Evolutionary conservation across 2,888 invertebrate species (phyloP).

Genomic region (Drosophila infuscata): DNA sequence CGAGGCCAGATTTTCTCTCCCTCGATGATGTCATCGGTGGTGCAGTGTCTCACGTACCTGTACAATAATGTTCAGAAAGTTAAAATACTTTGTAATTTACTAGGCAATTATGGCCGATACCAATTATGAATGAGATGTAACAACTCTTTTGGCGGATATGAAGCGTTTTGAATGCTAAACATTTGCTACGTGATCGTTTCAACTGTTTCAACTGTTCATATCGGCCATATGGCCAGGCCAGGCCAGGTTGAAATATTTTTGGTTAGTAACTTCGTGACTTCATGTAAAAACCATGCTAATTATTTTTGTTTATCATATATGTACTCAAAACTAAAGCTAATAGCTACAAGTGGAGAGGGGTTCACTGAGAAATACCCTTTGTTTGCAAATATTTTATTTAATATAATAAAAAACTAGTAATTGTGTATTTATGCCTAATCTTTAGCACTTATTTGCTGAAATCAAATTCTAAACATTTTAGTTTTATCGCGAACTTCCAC

Average conservation of each 20-base stretch:
- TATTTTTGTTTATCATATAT: constrained; percentile 31
- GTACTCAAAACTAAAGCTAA: constrained; percentile 27
- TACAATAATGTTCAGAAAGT: constrained; percentile 33
- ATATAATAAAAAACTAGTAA: not conserved
- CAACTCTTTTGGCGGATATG: constrained; percentile 35
- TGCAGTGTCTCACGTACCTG: constrained; percentile 19
- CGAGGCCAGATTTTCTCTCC: constrained; percentile 1
- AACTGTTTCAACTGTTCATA: constrained; percentile 1
- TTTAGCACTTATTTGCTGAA: constrained; percentile 2
- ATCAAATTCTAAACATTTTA: constrained; percentile 31
- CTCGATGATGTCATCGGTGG: constrained; percentile 35
- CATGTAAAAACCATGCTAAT: constrained; percentile 55
- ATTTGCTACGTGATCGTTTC: constrained; percentile 53
- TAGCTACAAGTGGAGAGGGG: too few relatives aligned
- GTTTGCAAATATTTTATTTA: too few relatives aligned
- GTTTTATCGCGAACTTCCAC: constrained; percentile 31
- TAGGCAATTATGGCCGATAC: constrained; percentile 43
- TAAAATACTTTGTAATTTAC: constrained; percentile 10
- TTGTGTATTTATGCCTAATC: not conserved
- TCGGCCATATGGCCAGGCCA: constrained; percentile 52
- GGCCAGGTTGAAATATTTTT: constrained; percentile 32
- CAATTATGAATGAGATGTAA: constrained; percentile 50
- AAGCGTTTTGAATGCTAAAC: constrained; percentile 47
- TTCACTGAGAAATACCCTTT: constrained; percentile 1
- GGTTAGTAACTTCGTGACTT: constrained; percentile 49